Evolutionary conservation across 2,888 invertebrate genomes (phyloP).

Genomic region (Dryococelus australis): DNA sequence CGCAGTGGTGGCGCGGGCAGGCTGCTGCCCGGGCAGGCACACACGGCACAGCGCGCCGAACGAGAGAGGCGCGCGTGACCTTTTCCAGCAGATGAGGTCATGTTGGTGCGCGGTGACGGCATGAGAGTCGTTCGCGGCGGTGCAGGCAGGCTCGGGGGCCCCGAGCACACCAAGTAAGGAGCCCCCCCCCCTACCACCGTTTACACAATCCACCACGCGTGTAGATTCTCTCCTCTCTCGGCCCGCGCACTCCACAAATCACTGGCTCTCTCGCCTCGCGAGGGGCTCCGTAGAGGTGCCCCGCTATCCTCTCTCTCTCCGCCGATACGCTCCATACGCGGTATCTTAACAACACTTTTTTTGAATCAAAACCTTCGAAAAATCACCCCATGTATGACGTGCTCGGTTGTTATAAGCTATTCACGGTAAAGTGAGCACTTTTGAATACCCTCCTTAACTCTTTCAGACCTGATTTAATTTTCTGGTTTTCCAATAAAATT

Average conservation of each 20-base stretch:
- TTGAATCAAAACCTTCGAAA: too few species aligned
- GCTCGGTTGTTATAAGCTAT: too few species aligned
- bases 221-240: background rate
- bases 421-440: too few species aligned
- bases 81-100: slow-evolving; percentile 26
- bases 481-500: too few species aligned
- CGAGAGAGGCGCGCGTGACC: background rate
- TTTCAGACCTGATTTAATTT: too few species aligned
- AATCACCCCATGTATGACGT: too few species aligned
- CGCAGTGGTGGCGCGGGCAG: too few species aligned
- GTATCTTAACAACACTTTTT: too few species aligned
- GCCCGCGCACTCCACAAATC: background rate
- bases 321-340: too few species aligned
- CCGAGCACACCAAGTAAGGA: slow-evolving; percentile 10
- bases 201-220: background rate
- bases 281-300: background rate
- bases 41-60: background rate
- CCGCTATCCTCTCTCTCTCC: too few species aligned
- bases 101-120: background rate
- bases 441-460: too few species aligned
- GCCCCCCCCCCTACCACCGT: background rate
- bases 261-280: background rate
- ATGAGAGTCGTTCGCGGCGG: background rate
- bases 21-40: too few species aligned
- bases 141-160: background rate